Evolutionary conservation across 2,797 vertebrate genomes (phyloP), one percentile per base, ranked within the genome.

Genomic region (Hafferia zeledoni): DNA sequence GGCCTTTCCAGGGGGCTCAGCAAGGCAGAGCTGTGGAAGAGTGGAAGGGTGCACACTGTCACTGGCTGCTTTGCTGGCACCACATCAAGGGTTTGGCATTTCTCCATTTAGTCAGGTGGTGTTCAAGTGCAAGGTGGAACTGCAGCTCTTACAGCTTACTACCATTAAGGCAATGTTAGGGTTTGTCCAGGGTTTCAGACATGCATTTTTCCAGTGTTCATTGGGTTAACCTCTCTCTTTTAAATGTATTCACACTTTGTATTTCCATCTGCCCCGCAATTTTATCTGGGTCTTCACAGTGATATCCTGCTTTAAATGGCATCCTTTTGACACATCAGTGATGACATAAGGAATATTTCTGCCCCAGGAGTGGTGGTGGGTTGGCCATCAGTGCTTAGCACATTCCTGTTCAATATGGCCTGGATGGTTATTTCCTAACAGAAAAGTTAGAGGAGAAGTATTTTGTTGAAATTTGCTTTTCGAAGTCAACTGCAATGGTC

Each of bases 61-160:
- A 16, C 24, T 25, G n/a, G 4, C 23, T 72, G 46, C 55, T n/a
- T 17, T 90, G 60, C 43, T 5, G 4, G 15, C 0, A 0, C 8
- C 37, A 37, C 35, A 6, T 33, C 30, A 37, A 22, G 41, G 49
- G 55, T 52, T 85, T 5, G 0, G 10, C 41, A 5, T 65, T 53
- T 83, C 52, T 63, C 35, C 5, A 1, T 22, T 53, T 44, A 22
- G 14, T 56, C 41, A 43, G 16, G 11, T 37, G 46, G 74, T 83
- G 44, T 56, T 77, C 43, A 49, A 12, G 24, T 35, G 52, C 39
- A 72, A 52, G 49, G 13, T 24, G 23, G 50, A 74, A 22, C 41
- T 64, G 68, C 57, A 67, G 3, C 63, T 50, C 22, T 75, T 67
- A 33, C 4, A 25, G n/a, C 37, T 84, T 67, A 59, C 33, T 31